Conservation (phyloP, 2,113 vertebrate species). For the Astatotilapia flaviijosephi region DNA sequence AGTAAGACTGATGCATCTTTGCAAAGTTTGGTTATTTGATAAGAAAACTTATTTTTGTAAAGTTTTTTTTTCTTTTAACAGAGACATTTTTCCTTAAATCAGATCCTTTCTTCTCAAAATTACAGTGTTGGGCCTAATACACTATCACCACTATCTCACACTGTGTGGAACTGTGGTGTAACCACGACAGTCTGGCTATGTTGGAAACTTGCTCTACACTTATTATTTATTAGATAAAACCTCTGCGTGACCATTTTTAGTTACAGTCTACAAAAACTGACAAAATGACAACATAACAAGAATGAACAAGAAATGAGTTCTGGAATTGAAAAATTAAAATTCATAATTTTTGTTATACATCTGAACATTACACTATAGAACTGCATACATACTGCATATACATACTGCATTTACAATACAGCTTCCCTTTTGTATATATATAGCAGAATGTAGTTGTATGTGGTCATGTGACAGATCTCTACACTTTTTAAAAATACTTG, state of each 20-base stretch:
- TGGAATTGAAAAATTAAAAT: neutral
- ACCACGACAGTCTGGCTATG: neutral
- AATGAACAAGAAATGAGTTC: neutral
- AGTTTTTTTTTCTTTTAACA: neutral
- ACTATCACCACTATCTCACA: fast-evolving
- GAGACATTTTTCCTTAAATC: fast-evolving
- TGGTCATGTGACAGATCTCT: neutral
- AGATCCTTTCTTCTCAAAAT: neutral
- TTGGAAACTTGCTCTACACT: neutral
- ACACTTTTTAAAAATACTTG: neutral
- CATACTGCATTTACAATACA: neutral
- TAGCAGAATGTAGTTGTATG: neutral
- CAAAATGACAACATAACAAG: fast-evolving
- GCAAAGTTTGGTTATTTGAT: neutral
- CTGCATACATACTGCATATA: neutral
- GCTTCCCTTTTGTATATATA: neutral
- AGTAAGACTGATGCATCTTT: neutral
- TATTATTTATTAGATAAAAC: neutral
- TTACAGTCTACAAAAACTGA: neutral
- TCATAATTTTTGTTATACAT: neutral
- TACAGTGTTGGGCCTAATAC: neutral
- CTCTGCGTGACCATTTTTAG: neutral
- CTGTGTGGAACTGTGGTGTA: neutral
- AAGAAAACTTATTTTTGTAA: neutral
- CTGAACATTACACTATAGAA: neutral